Percentiles rank a stretch among this genome's conserved stretches.
These are phyloP conservation scores for Caenorhabditis plicata DNA, from an alignment of 2,888 invertebrate species.

Conservation along the genomic window DNA sequence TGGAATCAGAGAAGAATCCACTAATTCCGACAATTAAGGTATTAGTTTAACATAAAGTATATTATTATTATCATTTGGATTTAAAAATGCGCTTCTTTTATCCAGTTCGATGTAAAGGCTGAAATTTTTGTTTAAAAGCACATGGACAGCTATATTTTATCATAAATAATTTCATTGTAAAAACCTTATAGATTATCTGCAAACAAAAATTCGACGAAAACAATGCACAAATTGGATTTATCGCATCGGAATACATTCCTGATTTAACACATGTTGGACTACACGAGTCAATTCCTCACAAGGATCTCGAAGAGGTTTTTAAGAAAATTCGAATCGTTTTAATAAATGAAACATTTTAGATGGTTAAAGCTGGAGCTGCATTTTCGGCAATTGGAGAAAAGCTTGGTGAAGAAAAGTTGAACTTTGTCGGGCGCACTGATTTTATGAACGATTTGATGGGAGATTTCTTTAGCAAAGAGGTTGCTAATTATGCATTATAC, in stretches of 20 bases:
- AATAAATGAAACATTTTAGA: constrained; percentile 5
- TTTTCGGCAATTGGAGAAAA: constrained; percentile 25
- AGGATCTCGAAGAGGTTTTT: too few relatives aligned
- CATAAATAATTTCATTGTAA: constrained; percentile 5
- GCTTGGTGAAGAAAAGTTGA: constrained; percentile 8
- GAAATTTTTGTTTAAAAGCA: too few relatives aligned
- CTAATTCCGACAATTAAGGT: background rate
- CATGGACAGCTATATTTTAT: background rate
- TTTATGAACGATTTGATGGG: constrained; percentile 6
- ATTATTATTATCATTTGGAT: too few relatives aligned
- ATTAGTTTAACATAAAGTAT: too few relatives aligned
- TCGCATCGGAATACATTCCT: constrained; percentile 15
- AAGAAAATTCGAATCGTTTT: too few relatives aligned
- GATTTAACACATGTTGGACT: constrained; percentile 14
- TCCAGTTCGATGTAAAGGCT: too few relatives aligned
- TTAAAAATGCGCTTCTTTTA: too few relatives aligned
- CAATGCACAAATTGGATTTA: constrained; percentile 12
- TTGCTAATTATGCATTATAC: constrained; percentile 7
- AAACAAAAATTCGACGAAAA: constrained; percentile 7
- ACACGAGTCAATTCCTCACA: constrained; percentile 3
- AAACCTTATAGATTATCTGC: too few relatives aligned
- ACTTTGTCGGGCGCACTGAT: too few relatives aligned
- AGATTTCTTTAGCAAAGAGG: constrained; percentile 14
- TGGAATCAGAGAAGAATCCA: background rate
- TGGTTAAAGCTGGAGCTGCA: constrained; percentile 16